These are phyloP conservation scores for Eudasyphora cyanicolor DNA, from an alignment of 2,888 invertebrate genomes.

Conservation along the genomic window DNA sequence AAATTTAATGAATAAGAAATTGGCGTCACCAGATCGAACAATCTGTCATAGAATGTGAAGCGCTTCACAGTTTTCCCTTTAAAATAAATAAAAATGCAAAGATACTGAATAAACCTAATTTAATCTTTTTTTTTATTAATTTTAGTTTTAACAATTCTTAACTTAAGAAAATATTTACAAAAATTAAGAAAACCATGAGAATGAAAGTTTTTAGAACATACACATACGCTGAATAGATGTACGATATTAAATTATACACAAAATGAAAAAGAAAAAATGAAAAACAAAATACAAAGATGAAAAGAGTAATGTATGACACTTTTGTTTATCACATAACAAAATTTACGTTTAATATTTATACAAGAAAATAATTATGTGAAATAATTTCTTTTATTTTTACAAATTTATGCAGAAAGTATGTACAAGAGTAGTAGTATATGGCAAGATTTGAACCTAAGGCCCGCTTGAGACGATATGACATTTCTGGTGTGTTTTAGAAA, in stretches of 20 bases:
- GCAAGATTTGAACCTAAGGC: not conserved
- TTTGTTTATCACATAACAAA: slow-evolving; percentile 64
- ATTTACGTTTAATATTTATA: slow-evolving; percentile 40
- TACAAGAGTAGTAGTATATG: not conserved
- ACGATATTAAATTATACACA: slow-evolving; percentile 50
- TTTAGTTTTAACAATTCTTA: slow-evolving; percentile 67
- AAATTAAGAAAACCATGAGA: slow-evolving; percentile 57
- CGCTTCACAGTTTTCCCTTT: not conserved
- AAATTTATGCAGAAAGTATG: not conserved
- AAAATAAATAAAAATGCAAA: not conserved
- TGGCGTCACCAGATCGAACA: too few relatives aligned
- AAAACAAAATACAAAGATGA: slow-evolving; percentile 38
- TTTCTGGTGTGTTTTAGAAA: too few relatives aligned
- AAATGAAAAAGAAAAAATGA: slow-evolving; percentile 40
- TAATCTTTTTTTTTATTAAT: slow-evolving; percentile 52
- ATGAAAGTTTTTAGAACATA: slow-evolving; percentile 27
- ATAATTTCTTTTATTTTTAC: not conserved
- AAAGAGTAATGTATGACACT: slow-evolving; percentile 65
- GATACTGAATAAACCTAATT: slow-evolving; percentile 23
- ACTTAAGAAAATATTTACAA: slow-evolving; percentile 66
- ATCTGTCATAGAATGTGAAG: too few relatives aligned
- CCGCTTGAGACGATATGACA: too few relatives aligned
- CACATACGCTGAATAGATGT: not conserved
- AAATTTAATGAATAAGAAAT: too few relatives aligned
- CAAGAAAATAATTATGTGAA: slow-evolving; percentile 6